Evolutionary conservation across 2,888 invertebrate genomes (phyloP).

Genomic region (Meiosimyza platycephala): DNA sequence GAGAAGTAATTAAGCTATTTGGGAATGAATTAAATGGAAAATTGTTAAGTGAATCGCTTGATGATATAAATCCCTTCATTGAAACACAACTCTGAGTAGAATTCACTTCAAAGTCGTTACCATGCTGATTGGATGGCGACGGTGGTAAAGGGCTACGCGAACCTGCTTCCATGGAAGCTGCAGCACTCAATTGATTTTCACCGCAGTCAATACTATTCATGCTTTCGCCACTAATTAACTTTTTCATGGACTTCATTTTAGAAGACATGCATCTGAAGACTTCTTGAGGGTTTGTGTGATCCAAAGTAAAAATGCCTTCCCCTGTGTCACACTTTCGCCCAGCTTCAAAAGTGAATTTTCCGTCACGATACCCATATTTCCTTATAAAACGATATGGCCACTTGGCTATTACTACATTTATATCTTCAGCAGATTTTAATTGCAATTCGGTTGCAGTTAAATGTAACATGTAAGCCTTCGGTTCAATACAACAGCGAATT

Average conservation of each 20-base stretch:
- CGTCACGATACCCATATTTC: conserved; percentile 86
- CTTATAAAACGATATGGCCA: conserved; percentile 89
- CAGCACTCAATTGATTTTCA: conserved; percentile 80
- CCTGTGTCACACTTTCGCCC: conserved; percentile 88
- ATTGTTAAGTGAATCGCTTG: conserved; percentile 64
- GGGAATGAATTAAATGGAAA: conserved; percentile 52
- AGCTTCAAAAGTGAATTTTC: conserved; percentile 89
- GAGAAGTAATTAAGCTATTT: conserved; percentile 32
- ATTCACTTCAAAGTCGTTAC: conserved; percentile 61
- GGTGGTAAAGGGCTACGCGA: conserved; percentile 84
- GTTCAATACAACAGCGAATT: conserved; percentile 78
- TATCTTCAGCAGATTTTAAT: conserved; percentile 74
- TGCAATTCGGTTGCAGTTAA: conserved; percentile 82
- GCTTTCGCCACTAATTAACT: conserved; percentile 79
- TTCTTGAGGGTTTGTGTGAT: conserved; percentile 85
- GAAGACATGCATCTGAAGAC: conserved; percentile 84
- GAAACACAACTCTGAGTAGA: conserved; percentile 63
- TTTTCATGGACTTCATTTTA: conserved; percentile 90
- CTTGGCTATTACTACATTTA: conserved; percentile 73
- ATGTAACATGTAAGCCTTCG: conserved; percentile 78
- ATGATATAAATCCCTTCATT: conserved; percentile 62
- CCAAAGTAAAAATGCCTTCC: conserved; percentile 84
- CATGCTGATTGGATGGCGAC: conserved; percentile 68
- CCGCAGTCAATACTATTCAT: conserved; percentile 75
- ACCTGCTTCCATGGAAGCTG: conserved; percentile 82